Evolutionary conservation across 2,113 vertebrate species (phyloP).

Genomic region (Hemiscyllium ocellatum): DNA sequence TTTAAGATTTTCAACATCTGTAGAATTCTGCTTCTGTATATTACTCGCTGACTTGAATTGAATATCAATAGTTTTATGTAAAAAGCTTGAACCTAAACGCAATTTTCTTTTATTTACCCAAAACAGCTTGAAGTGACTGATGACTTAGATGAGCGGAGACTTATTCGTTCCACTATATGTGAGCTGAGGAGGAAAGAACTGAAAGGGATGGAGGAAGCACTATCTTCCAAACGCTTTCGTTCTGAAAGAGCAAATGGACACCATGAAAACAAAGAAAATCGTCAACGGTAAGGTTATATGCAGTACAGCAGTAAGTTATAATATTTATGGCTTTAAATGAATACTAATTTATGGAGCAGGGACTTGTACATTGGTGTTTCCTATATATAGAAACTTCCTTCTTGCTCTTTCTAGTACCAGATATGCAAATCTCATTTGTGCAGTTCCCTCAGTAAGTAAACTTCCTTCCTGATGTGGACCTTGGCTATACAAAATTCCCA

Average conservation of each 20-base stretch:
- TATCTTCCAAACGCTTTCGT: slow-evolving; percentile 88
- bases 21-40: not conserved
- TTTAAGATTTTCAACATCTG: not conserved
- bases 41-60: not conserved
- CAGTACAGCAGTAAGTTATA: not conserved
- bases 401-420: not conserved
- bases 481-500: not conserved
- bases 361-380: not conserved
- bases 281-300: slow-evolving; percentile 65
- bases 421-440: not conserved
- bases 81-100: not conserved
- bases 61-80: not conserved
- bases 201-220: slow-evolving; percentile 73
- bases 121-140: slow-evolving; percentile 75
- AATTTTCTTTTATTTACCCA: not conserved
- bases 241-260: slow-evolving; percentile 60
- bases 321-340: not conserved
- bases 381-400: too few relatives aligned
- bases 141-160: slow-evolving; percentile 80
- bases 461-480: not conserved
- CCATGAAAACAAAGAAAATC: slow-evolving; percentile 87
- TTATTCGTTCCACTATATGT: slow-evolving; percentile 81
- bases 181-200: slow-evolving; percentile 83
- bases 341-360: not conserved
- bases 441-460: not conserved